These are phyloP conservation scores for Lamellibrachia satsuma DNA, from an alignment of 2,888 invertebrate species.

Conservation along the genomic window DNA sequence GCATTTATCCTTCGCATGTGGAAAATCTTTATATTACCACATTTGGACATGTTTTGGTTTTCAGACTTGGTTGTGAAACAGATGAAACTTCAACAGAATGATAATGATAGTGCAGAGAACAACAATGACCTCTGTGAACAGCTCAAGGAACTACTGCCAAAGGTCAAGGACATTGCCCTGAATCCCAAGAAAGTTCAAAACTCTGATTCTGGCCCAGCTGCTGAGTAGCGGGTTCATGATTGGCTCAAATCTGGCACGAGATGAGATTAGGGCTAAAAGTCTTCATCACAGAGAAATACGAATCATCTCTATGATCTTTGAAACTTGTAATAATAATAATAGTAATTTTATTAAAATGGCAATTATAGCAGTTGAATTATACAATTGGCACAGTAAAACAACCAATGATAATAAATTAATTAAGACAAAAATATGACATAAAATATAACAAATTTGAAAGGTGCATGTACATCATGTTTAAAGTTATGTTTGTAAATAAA, in stretches of 20 bases:
- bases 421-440: too few species aligned
- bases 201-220: neutral
- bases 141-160: slow-evolving; percentile 40
- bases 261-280: neutral
- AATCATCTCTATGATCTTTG: neutral
- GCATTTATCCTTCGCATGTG: neutral
- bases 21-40: neutral
- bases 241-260: too few species aligned
- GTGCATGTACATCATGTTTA: too few species aligned
- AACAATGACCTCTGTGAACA: slow-evolving; percentile 33
- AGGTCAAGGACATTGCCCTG: slow-evolving; percentile 49
- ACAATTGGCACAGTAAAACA: too few species aligned
- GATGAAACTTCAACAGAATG: slow-evolving; percentile 37
- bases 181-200: slow-evolving; percentile 38
- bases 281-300: neutral
- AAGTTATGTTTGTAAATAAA: too few species aligned
- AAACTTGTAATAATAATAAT: too few species aligned
- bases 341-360: too few species aligned
- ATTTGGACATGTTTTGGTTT: slow-evolving; percentile 40
- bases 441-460: too few species aligned
- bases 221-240: neutral
- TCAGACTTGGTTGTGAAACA: slow-evolving; percentile 66
- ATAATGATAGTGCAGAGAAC: slow-evolving; percentile 24
- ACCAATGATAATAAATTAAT: too few species aligned
- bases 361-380: too few species aligned